Base-by-base conservation (phyloP, 1,140 invertebrate genomes). In the Sycophila sp. region DNA sequence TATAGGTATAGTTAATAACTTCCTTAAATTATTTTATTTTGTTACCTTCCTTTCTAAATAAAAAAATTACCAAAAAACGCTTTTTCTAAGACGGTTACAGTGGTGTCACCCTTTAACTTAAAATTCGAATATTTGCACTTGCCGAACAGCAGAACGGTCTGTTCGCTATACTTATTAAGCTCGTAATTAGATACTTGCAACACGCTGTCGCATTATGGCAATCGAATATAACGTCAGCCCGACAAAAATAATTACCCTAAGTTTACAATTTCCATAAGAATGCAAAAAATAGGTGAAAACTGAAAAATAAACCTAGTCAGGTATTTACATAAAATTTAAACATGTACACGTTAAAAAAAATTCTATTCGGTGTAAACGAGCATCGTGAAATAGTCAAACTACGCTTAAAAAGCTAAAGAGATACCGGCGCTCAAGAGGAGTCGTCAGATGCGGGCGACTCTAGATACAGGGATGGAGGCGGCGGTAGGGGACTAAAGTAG, bases 401-500 rank as follows among this genome's bases (percentile, higher is more conserved):
- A n/a, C n/a, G n/a, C n/a, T n/a, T n/a, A n/a, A n/a, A n/a, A n/a
- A n/a, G n/a, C n/a, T 4, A 36, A 13, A 34, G 32, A 60, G 36
- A 42, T 26, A 60, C 19, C 15, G 11, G 2, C 11, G 0, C 10
- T n/a, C 8, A 65, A 19, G 45, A 60, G 3, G 67, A 62, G 26
- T 55, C 34, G 19, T 55, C 58, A 13, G 67, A 62, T 2, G 32
- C 30, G 15, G 68, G 10, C 6, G 62, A 65, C 51, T 65, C 74
- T 78, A 32, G 90, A 89, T 58, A 90, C 92, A 66, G 91, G 92
- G 90, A 94, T 42, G 92, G 92, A 24, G 87, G 94, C 76, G 89
- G 94, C 74, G 88, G 93, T 76, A 89, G 83, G 71, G 88, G 93
- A 81, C 88, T 93, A 83, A 91, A 94, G 87, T 90, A 94, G 26